phyloP scores from a whole-genome alignment of 2,113 vertebrate species.

The Gallinago undulata region DNA sequence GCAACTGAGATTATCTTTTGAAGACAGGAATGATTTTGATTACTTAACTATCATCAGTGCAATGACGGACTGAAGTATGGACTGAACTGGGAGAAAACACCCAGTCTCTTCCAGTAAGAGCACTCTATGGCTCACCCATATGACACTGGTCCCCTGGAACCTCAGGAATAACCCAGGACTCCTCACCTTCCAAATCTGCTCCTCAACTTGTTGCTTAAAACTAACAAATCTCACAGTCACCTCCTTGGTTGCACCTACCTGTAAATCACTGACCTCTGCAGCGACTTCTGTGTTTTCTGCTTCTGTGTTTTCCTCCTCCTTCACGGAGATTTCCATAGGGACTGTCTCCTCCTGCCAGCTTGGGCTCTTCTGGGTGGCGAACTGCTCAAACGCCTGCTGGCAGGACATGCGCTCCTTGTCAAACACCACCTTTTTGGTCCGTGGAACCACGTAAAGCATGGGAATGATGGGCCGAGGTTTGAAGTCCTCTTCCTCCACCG shows the following conservation, averaged over 20 bases:
- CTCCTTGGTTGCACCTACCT: background rate
- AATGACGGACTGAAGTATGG: background rate
- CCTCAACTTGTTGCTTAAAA: background rate
- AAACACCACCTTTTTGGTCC: constrained; percentile 49
- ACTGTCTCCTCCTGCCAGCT: background rate
- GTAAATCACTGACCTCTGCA: background rate
- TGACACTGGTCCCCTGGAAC: background rate
- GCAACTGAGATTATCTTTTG: background rate
- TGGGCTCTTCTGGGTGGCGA: constrained; percentile 59
- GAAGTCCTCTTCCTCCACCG: constrained; percentile 45
- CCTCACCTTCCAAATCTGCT: background rate
- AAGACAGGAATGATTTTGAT: background rate
- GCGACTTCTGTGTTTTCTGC: background rate
- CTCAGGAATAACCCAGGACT: background rate
- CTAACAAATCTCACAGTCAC: background rate
- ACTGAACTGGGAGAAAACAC: background rate
- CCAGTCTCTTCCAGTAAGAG: background rate
- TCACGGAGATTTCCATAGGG: background rate
- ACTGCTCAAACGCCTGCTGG: constrained; percentile 84
- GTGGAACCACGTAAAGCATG: constrained; percentile 78
- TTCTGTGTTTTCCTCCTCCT: constrained; percentile 44
- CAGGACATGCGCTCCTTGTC: constrained; percentile 76
- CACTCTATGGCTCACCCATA: background rate
- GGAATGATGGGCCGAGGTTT: constrained; percentile 75
- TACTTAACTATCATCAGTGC: background rate